Base-by-base conservation (phyloP, 2,888 invertebrate species). In the Adineta ricciae region DNA sequence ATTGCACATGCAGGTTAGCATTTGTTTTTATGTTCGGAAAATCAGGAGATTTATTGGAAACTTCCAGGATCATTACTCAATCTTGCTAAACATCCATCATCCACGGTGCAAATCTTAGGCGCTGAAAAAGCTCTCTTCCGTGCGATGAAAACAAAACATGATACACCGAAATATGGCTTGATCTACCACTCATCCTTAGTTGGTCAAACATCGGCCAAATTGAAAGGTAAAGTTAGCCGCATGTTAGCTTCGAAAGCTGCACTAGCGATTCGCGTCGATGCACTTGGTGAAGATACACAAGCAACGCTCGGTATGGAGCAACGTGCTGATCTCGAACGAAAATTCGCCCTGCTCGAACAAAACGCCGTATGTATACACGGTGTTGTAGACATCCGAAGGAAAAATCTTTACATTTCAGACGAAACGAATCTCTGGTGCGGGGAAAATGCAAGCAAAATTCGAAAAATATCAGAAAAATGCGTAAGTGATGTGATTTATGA, bases 161-260 rank as follows among this genome's bases (percentile, higher is more conserved):
- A 98, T 89, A 99, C 99, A 0, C 99, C 99, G 0, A 99, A 99
- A 89, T 99, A 99, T 90, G 99, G 99, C 92, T 92, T 99, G 73
- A 96, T 99, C 87, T 99, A 97, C 90, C 98, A 99, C 90, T 94
- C 98, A 0, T 94, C 95, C 88, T 91, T 99, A 32, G 94, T 99
- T 14, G 96, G 96, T 0, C 95, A 96, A 89, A 93, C 95, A 1
- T 95, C 94, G 89, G 93, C 94, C 0, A 95, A 95, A 90, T 94
- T 96, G 88, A 99, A 99, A 90, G 98, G 98, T 86, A 93, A 92
- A 90, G 91, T 92, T 88, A 95, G 98, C 0, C 93, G 99, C 88
- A 98, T 97, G 93, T 91, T 99, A 88, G 98, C 99, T 1, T 97
- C 98, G 0, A 99, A 99, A 90, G 94, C 96, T 0, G 93, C 98